phyloP scores from a whole-genome alignment of 2,888 invertebrate genomes.

The Trichogramma evanescens region DNA sequence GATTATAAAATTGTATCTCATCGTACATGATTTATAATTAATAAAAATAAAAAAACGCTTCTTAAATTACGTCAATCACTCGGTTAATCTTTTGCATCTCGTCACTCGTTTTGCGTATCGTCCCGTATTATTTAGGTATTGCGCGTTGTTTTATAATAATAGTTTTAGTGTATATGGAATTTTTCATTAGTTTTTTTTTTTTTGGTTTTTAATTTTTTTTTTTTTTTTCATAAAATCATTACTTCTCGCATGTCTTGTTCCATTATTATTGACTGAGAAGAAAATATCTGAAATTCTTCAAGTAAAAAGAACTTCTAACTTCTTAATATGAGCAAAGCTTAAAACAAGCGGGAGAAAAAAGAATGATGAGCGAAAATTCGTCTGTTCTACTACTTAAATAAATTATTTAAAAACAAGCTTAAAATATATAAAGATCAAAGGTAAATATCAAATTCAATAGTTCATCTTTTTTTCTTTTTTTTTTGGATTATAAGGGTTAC shows the following conservation, averaged over 20 bases:
- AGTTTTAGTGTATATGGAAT: not conserved
- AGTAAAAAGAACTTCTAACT: conserved; percentile 1
- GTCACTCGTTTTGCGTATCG: not conserved
- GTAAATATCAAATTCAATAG: not conserved
- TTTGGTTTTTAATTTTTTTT: not conserved
- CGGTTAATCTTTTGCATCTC: not conserved
- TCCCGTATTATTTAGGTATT: not conserved
- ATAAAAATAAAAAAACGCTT: no score
- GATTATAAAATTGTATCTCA: not conserved
- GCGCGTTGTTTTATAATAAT: not conserved
- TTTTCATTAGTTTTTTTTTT: not conserved
- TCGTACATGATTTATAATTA: not conserved
- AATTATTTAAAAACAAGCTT: conserved; percentile 17
- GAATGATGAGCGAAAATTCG: conserved; percentile 11
- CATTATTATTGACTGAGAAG: not conserved
- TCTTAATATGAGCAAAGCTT: conserved; percentile 17
- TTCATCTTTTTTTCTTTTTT: not conserved
- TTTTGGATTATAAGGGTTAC: not conserved
- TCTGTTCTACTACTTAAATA: conserved; percentile 3
- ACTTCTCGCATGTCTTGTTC: conserved; percentile 5
- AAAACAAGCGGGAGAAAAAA: conserved; percentile 15
- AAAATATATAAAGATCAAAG: conserved; percentile 12
- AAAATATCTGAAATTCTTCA: not conserved
- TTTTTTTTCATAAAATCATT: conserved; percentile 3
- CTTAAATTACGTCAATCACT: conserved; percentile 7